Base-by-base conservation (phyloP, 2,113 vertebrate genomes). In the Passerina amoena region DNA sequence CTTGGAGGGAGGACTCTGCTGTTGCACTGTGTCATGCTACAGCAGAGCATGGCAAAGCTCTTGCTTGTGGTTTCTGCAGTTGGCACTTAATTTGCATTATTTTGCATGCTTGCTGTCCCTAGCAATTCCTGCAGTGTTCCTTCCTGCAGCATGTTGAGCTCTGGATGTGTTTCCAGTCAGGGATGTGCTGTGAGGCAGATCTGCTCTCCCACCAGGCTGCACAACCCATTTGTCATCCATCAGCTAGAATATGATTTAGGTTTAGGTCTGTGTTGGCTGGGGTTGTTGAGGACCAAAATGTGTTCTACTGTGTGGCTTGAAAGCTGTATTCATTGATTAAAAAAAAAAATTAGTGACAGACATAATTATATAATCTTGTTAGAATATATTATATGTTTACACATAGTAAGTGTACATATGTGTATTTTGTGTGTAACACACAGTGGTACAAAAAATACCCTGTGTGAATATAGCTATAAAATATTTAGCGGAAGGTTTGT, bases 11-110 rank as follows among this genome's bases (percentile, higher is more conserved):
- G 48, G 18, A 9, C 19, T 79, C 57, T 11, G n/a, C 31, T 23
- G 10, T 56, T 3, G 12, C 14, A 2, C 20, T 1, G 0, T 7
- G 0, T 4, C 25, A 45, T 88, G 75, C 53, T 37, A 0, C 31
- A 59, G 71, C 53, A 79, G 40, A 82, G 61, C 53, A 1, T 7
- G 30, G 56, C 37, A 71, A 30, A 57, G 54, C 6, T 70, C 50
- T 81, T 35, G 30, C 24, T 51, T 45, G 28, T 73, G 54, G 18
- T 38, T 51, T 84, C 45, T 5, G 2, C 30, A 33, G 15, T 1
- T 2, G 4, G 33, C 59, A 10, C 45, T 57, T 73, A 13, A 28
- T 71, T 73, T 53, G 44, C 48, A 25, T 75, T 68, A 60, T 79
- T 85, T 22, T 60, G 25, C 17, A 28, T 22, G 38, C 42, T 85